phyloP scores from a whole-genome alignment of 2,113 vertebrate species.

The Progne subis region DNA sequence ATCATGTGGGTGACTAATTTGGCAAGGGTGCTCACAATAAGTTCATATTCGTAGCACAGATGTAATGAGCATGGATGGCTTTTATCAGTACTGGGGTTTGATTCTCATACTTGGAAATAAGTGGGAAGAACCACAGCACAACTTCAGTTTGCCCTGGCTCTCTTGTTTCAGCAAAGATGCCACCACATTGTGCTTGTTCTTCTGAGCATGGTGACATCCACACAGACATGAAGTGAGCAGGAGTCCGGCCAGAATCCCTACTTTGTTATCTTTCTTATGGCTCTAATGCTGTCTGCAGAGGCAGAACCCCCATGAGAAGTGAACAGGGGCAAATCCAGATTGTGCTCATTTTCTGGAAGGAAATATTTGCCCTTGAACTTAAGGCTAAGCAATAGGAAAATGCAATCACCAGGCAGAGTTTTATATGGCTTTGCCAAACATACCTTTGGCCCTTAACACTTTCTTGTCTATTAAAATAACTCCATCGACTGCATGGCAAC shows the following conservation, averaged over 20 bases:
- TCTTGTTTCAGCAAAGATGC: not conserved
- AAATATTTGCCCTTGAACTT: not conserved
- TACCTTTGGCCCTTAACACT: not conserved
- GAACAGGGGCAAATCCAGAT: not conserved
- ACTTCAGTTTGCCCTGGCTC: not conserved
- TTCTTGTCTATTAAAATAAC: not conserved
- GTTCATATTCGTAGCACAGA: not conserved
- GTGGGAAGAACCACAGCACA: not conserved
- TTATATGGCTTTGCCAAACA: not conserved
- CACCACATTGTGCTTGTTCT: not conserved
- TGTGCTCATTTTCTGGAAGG: not conserved
- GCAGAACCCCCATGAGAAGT: not conserved
- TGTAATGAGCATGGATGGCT: not conserved
- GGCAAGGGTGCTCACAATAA: not conserved
- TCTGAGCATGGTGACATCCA: not conserved
- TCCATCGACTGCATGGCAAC: accelerated
- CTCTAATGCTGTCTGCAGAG: not conserved
- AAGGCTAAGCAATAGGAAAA: not conserved
- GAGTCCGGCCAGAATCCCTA: not conserved
- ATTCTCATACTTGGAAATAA: not conserved
- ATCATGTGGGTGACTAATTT: not conserved
- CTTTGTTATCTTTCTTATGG: not conserved
- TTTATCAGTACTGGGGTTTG: not conserved
- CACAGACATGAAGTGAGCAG: not conserved
- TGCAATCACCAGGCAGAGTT: not conserved